A percentile compares a stretch with the other conserved stretches of the same genome.
Conservation (phyloP, 2,888 invertebrate species). For the Amblyteles armatorius region DNA sequence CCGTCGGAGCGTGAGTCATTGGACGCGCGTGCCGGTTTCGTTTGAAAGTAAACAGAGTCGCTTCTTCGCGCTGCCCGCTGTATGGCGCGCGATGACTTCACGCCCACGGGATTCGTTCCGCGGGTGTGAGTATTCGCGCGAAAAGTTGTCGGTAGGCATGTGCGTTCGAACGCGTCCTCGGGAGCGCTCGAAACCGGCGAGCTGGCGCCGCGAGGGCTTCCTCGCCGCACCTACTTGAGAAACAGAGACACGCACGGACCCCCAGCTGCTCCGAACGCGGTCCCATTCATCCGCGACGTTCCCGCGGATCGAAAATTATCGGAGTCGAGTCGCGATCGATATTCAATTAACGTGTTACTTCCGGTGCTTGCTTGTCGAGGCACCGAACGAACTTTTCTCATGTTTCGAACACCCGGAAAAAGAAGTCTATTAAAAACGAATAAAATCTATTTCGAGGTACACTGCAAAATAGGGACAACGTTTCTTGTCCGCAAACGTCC, state of each 20-base stretch:
- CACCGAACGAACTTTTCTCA: neutral
- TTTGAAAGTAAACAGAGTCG: constrained; percentile 67
- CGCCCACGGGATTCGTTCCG: constrained; percentile 51
- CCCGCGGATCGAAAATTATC: neutral
- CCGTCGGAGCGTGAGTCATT: constrained; percentile 59
- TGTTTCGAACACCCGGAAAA: too few relatives aligned
- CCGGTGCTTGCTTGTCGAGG: neutral
- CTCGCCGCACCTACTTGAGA: constrained; percentile 56
- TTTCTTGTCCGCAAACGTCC: too few relatives aligned
- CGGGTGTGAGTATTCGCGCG: constrained; percentile 50
- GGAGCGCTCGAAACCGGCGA: constrained; percentile 10
- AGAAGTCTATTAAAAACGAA: too few relatives aligned
- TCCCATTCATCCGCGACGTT: constrained; percentile 9
- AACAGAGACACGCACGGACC: constrained; percentile 41
- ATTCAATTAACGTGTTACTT: neutral
- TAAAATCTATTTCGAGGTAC: too few relatives aligned
- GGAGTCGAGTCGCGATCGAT: constrained; percentile 11
- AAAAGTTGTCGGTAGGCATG: constrained; percentile 58
- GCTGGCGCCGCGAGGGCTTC: constrained; percentile 51
- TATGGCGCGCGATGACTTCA: constrained; percentile 48
- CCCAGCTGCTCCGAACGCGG: constrained; percentile 33
- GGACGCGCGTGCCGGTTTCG: constrained; percentile 63
- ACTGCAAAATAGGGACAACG: too few relatives aligned
- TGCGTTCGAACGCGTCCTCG: constrained; percentile 43
- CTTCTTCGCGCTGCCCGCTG: constrained; percentile 25